Conservation (phyloP, 1,140 invertebrate genomes). For the Leptestheria dahalacensis region DNA sequence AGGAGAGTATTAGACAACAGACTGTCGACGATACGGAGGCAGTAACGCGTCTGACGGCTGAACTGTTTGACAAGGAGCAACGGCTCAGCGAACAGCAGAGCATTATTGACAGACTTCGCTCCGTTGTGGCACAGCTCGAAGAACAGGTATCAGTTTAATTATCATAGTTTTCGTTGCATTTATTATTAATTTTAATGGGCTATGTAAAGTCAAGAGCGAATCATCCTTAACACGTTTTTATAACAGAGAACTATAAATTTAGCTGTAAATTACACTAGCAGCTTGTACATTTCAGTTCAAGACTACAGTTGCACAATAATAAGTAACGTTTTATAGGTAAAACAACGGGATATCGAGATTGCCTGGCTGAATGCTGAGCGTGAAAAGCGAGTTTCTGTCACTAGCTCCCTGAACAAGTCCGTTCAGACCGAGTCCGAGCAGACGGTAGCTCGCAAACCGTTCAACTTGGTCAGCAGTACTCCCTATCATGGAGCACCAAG, state of each 20-base stretch:
- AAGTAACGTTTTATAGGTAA: not conserved
- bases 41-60: not conserved
- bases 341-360: slow-evolving; percentile 6
- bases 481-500: not conserved
- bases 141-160: not conserved
- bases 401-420: not conserved
- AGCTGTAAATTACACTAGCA: not conserved
- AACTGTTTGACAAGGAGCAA: not conserved
- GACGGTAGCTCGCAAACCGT: not conserved
- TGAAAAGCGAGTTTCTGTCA: not conserved
- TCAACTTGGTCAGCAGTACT: not conserved
- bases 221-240: too few relatives aligned
- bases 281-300: not conserved
- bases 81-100: not conserved
- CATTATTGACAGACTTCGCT: not conserved
- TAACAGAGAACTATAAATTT: too few relatives aligned
- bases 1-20: not conserved
- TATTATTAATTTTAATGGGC: too few relatives aligned
- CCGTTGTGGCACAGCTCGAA: not conserved
- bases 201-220: too few relatives aligned
- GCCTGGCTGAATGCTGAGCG: not conserved
- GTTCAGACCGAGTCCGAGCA: slow-evolving; percentile 6
- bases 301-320: not conserved
- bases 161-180: not conserved
- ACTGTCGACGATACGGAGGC: not conserved